Base-by-base conservation (phyloP, 2,888 invertebrate species). In the Synanthedon vespiformis region DNA sequence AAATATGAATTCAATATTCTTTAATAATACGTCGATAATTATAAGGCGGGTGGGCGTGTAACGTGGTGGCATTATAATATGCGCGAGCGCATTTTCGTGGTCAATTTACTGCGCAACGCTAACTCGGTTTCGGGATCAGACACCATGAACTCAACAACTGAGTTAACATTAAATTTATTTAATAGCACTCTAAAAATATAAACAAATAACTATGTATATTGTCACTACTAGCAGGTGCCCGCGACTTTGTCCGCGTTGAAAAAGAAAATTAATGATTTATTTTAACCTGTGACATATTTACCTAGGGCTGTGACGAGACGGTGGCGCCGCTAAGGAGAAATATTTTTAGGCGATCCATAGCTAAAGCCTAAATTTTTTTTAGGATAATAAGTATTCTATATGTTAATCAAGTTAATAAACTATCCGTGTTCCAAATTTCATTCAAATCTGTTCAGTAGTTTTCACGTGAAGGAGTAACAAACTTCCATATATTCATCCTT, bases 191-290 rank as follows among this genome's bases (percentile, higher is more conserved):
- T 22, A 5, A 22, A 22, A 34, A 34, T 34, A 10, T 34, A 34
- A 34, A 34, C 34, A 34, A 34, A 34, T 10, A 2, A 34, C 34
- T 34, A 34, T 34, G 8, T 6, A 34, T 34, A 34, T 34, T 34
- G 10, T 10, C 5, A 48, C 8, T 16, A 48, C 22, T 12, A 48
- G 16, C 48, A 13, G 6, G 40, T 16, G 8, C 48, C 48, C 22
- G 12, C 49, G 48, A 54, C 54, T 63, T 68, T 68, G 64, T 57
- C 57, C 3, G 41, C 49, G 14, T 27, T 5, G 5, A 22, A 22
- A 22, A 22, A 22, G 22, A 5, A 22, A 22, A 22, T 22, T 5
- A 22, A 22, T 5, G 4, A 22, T 4, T 22, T 4, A 4, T 22
- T 3, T 4, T 22, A 22, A 22, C 4, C 4, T 22, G 10, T 40